Evolutionary conservation across 2,113 vertebrate genomes (phyloP).

Genomic region (Gambusia holbrooki): DNA sequence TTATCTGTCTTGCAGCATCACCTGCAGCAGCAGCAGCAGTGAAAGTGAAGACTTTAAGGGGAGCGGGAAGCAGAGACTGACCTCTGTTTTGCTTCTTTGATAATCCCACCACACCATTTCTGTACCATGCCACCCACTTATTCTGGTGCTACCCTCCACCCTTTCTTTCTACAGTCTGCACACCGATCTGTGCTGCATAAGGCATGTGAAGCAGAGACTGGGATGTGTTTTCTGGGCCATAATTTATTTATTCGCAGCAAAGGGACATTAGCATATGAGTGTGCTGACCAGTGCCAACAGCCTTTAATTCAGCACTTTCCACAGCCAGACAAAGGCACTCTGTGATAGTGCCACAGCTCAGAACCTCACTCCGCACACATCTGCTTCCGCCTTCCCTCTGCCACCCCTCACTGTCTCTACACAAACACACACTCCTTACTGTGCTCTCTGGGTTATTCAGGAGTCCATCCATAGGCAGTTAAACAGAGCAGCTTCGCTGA

Average conservation of each 20-base stretch:
- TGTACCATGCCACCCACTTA: slow-evolving; percentile 39
- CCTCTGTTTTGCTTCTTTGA: slow-evolving; percentile 69
- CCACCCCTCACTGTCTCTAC: slow-evolving; percentile 60
- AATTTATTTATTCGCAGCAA: slow-evolving; percentile 78
- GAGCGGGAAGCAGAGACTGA: slow-evolving; percentile 40
- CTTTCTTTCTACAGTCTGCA: slow-evolving; percentile 23
- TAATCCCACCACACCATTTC: slow-evolving; percentile 47
- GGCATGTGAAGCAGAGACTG: slow-evolving; percentile 64
- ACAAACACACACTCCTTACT: slow-evolving; percentile 73
- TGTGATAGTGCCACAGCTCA: slow-evolving; percentile 72
- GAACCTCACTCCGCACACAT: slow-evolving; percentile 72
- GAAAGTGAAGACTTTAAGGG: slow-evolving; percentile 44
- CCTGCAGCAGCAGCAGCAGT: slow-evolving; percentile 35
- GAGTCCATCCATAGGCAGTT: slow-evolving; percentile 69
- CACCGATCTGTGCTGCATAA: slow-evolving; percentile 35
- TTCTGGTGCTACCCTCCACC: slow-evolving; percentile 19
- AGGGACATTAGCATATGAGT: slow-evolving; percentile 78
- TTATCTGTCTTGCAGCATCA: slow-evolving; percentile 58
- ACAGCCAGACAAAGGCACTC: slow-evolving; percentile 72
- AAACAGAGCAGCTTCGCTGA: slow-evolving; percentile 44
- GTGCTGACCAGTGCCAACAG: slow-evolving; percentile 69
- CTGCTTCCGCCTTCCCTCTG: slow-evolving; percentile 75
- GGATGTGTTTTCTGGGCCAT: slow-evolving; percentile 70
- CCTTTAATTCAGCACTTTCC: slow-evolving; percentile 76
- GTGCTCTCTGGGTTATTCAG: slow-evolving; percentile 69